Conservation (phyloP, 1,140 invertebrate genomes). For the Caenorhabditis latens region DNA sequence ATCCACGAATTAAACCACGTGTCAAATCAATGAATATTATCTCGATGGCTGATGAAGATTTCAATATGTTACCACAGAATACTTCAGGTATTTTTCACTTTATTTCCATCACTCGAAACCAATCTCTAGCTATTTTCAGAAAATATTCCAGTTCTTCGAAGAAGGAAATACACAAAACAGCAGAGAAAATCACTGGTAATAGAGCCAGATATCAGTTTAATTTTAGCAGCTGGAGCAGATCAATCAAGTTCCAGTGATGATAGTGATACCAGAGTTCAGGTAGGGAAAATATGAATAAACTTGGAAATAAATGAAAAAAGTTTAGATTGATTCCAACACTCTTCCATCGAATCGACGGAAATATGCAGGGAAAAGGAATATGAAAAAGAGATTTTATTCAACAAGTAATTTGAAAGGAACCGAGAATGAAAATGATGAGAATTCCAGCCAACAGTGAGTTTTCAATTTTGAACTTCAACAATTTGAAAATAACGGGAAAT, state of each 20-base stretch:
- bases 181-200: conserved; percentile 42
- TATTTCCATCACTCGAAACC: too few relatives aligned
- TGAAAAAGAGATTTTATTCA: conserved; percentile 30
- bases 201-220: conserved; percentile 29
- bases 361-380: conserved; percentile 28
- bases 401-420: conserved; percentile 35
- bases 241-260: conserved; percentile 18
- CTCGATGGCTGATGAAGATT: not conserved
- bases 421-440: conserved; percentile 17
- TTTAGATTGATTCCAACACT: conserved; percentile 22
- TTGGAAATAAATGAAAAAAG: too few relatives aligned
- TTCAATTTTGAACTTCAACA: not conserved
- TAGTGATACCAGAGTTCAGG: conserved; percentile 25
- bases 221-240: conserved; percentile 8
- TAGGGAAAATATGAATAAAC: not conserved
- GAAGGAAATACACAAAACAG: conserved; percentile 34
- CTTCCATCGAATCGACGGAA: conserved; percentile 22
- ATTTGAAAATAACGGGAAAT: too few relatives aligned
- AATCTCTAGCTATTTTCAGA: not conserved
- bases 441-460: conserved; percentile 16
- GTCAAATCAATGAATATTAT: conserved; percentile 22
- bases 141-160: conserved; percentile 19
- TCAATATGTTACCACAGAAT: not conserved
- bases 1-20: conserved; percentile 14
- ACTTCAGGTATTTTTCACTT: not conserved